Evolutionary conservation across 2,113 vertebrate species (phyloP).

Genomic region (Melanerpes aurifrons): DNA sequence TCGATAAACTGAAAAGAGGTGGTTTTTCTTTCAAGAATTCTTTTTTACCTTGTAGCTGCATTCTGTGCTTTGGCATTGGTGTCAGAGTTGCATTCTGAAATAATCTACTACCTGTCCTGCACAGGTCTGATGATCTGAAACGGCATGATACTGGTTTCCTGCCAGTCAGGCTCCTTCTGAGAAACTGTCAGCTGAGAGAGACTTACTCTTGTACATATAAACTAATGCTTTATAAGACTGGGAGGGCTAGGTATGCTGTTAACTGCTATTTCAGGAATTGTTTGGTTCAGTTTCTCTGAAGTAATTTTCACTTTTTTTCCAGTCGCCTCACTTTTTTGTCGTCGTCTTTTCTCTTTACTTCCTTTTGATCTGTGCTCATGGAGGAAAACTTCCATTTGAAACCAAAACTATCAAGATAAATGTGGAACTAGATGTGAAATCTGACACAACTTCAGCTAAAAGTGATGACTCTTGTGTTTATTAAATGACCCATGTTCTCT

Average conservation of each 20-base stretch:
- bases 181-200: background rate
- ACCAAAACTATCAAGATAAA: background rate
- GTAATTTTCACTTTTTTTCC: background rate
- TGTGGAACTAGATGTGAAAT: background rate
- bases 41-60: background rate
- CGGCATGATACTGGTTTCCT: background rate
- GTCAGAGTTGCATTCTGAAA: background rate
- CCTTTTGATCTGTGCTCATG: background rate
- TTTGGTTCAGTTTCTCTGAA: background rate
- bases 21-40: background rate
- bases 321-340: background rate
- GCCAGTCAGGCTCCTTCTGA: background rate
- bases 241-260: background rate
- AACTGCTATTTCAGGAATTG: background rate
- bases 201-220: background rate
- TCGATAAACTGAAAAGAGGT: background rate
- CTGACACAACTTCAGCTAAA: slow-evolving; percentile 17
- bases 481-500: slow-evolving; percentile 61
- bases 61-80: background rate
- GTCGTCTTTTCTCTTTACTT: background rate
- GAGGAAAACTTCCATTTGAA: background rate
- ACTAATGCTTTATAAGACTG: background rate
- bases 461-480: background rate
- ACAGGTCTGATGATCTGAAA: background rate
- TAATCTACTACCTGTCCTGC: background rate